Conservation (phyloP, 2,888 invertebrate species). For the Philereme transversata region DNA sequence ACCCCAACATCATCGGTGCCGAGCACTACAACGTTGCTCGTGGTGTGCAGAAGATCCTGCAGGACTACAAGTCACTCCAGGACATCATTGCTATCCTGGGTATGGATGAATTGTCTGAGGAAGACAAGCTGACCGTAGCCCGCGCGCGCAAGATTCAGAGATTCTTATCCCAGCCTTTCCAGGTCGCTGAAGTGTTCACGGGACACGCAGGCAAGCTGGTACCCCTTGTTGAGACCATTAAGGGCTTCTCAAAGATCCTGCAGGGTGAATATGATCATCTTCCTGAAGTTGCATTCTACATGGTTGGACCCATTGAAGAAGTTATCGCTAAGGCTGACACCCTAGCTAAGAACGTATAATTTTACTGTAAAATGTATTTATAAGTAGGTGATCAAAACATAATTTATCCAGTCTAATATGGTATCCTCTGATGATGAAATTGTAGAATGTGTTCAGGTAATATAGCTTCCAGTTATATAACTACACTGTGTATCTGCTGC, state of each 20-base stretch:
- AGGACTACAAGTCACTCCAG: constrained; percentile 89
- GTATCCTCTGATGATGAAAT: constrained; percentile 24
- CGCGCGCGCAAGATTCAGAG: constrained; percentile 97
- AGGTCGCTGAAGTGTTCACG: constrained; percentile 96
- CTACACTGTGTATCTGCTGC: constrained; percentile 53
- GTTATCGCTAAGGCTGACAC: constrained; percentile 93
- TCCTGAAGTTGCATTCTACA: constrained; percentile 97
- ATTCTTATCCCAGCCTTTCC: constrained; percentile 97
- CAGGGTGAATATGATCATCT: constrained; percentile 94
- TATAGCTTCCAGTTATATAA: constrained; percentile 29
- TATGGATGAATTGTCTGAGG: constrained; percentile 94
- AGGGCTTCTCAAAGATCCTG: constrained; percentile 93
- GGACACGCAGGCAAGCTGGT: constrained; percentile 96
- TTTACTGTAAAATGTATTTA: constrained; percentile 29
- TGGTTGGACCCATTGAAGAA: constrained; percentile 97
- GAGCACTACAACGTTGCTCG: constrained; percentile 96
- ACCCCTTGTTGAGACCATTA: constrained; percentile 93
- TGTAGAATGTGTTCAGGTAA: constrained; percentile 35
- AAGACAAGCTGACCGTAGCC: constrained; percentile 96
- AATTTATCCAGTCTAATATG: constrained; percentile 32
- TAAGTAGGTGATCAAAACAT: constrained; percentile 39
- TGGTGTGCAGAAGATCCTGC: constrained; percentile 96
- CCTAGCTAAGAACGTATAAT: constrained; percentile 86
- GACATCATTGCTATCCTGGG: constrained; percentile 98
- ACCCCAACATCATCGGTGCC: constrained; percentile 94